Conservation (phyloP, 2,888 invertebrate species). For the Pheosia tremula region DNA sequence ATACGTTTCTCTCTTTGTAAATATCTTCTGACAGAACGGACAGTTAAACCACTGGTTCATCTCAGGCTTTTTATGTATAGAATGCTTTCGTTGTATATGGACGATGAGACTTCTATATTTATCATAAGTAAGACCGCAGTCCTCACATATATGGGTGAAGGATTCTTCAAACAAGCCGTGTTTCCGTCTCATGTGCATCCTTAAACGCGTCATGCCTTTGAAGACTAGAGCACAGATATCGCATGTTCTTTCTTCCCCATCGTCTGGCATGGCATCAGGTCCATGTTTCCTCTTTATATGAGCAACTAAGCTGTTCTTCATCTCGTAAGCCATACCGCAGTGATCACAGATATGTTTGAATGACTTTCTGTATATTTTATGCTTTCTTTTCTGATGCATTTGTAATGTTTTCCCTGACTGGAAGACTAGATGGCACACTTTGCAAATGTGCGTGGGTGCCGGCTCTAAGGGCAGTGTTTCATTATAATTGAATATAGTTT, state of each 20-base stretch:
- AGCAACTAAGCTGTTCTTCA: constrained; percentile 69
- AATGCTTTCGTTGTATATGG: constrained; percentile 71
- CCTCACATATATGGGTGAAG: constrained; percentile 64
- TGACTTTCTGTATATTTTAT: constrained; percentile 60
- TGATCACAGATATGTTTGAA: constrained; percentile 70
- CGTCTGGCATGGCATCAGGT: constrained; percentile 57
- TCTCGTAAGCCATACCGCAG: constrained; percentile 74
- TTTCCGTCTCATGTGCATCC: constrained; percentile 77
- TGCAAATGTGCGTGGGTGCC: constrained; percentile 54
- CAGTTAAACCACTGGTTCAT: constrained; percentile 66
- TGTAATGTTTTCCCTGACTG: constrained; percentile 63
- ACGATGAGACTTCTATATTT: constrained; percentile 71
- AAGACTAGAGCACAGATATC: constrained; percentile 75
- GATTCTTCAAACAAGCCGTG: constrained; percentile 69
- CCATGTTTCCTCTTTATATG: constrained; percentile 75
- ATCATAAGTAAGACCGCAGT: constrained; percentile 74
- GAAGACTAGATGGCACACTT: constrained; percentile 75
- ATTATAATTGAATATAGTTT: constrained; percentile 32
- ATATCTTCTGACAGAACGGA: constrained; percentile 71
- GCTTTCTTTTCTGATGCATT: constrained; percentile 72
- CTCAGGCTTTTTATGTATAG: constrained; percentile 47
- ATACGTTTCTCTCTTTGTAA: constrained; percentile 71
- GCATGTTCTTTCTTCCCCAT: constrained; percentile 64
- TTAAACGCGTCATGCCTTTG: constrained; percentile 65
- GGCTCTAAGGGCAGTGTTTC: constrained; percentile 16